Conservation (phyloP, 2,113 vertebrate species). For the Ceratotherium simum region DNA sequence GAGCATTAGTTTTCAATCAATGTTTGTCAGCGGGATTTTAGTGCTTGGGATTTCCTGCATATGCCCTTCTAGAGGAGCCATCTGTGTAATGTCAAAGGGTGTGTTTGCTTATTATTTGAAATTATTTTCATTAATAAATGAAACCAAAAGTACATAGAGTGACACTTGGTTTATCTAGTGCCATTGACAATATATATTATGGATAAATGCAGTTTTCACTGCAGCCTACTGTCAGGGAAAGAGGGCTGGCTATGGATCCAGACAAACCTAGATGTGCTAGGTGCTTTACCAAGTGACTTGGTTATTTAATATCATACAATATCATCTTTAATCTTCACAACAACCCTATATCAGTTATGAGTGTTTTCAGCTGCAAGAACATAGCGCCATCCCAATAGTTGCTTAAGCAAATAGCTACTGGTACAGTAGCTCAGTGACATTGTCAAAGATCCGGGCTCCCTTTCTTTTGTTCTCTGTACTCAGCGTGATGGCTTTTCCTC, state of each 20-base stretch:
- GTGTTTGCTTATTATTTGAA: conserved; percentile 69
- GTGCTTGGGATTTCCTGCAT: conserved; percentile 69
- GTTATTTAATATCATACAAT: too few species aligned
- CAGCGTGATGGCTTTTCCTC: too few species aligned
- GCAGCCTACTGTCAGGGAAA: background rate
- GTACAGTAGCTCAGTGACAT: background rate
- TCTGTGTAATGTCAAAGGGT: conserved; percentile 74
- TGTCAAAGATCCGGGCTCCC: background rate
- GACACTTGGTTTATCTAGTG: background rate
- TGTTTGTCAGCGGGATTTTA: background rate
- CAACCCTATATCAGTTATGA: background rate
- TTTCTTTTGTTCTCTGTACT: background rate
- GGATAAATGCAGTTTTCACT: background rate
- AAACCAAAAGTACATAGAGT: background rate
- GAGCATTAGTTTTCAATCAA: background rate
- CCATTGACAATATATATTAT: too few species aligned
- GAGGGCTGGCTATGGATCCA: background rate
- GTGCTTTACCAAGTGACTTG: background rate
- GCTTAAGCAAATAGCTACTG: background rate
- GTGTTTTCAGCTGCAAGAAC: background rate
- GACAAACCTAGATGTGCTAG: background rate
- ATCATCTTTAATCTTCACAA: background rate
- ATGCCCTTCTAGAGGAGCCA: conserved; percentile 65
- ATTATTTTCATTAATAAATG: conserved; percentile 60
- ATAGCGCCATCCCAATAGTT: background rate